These are phyloP conservation scores for Perdita meconis DNA, from an alignment of 2,888 invertebrate genomes.

Conservation along the genomic window DNA sequence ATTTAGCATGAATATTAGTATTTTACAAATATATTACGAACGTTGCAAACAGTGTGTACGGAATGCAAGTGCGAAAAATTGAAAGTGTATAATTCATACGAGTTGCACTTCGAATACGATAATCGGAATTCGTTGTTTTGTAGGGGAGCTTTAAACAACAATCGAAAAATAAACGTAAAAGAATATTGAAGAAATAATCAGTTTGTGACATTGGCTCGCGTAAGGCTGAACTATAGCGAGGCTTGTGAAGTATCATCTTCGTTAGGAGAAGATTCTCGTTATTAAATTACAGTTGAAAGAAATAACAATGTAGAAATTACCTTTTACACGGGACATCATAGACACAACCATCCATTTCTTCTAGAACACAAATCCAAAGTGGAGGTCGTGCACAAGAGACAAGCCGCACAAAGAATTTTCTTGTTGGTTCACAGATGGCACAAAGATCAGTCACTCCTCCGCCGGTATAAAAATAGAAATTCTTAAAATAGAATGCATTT, in stretches of 20 bases:
- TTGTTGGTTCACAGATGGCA: slow-evolving; percentile 67
- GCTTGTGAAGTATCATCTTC: neutral
- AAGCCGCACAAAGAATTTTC: slow-evolving; percentile 47
- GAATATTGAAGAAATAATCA: slow-evolving; percentile 27
- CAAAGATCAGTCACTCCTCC: slow-evolving; percentile 61
- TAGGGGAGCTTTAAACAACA: slow-evolving; percentile 19
- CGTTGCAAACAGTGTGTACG: neutral
- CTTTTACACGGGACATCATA: slow-evolving; percentile 60
- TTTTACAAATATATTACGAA: neutral
- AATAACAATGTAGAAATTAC: slow-evolving; percentile 45
- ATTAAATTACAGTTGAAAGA: neutral
- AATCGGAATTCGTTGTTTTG: neutral
- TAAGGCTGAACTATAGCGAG: neutral
- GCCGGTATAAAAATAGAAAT: slow-evolving; percentile 69
- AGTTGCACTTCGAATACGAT: neutral
- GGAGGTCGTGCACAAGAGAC: slow-evolving; percentile 63
- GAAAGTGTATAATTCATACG: neutral
- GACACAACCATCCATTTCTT: slow-evolving; percentile 68
- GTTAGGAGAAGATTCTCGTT: neutral
- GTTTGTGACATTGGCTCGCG: slow-evolving; percentile 32
- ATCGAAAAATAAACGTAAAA: slow-evolving; percentile 28
- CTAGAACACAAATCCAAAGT: slow-evolving; percentile 71
- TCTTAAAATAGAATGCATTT: slow-evolving; percentile 60
- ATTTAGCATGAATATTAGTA: neutral
- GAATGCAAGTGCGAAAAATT: neutral